Evolutionary conservation across 1,140 invertebrate genomes (phyloP), one percentile per base, ranked within the genome.

Genomic region (Megathymus violae): DNA sequence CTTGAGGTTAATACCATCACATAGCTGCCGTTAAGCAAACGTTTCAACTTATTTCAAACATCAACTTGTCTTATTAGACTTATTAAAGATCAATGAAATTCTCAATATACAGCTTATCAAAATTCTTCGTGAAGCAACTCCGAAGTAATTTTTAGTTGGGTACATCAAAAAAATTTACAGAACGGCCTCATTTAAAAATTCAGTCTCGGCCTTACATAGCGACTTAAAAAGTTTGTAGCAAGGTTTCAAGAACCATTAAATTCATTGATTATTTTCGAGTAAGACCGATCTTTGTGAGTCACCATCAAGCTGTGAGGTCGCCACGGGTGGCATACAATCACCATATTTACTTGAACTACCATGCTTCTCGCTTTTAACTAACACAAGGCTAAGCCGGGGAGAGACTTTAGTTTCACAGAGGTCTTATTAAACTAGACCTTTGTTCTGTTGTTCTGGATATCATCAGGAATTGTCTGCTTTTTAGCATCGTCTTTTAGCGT

Each of bases 381-480:
- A 13, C n/a, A 14, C 16, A 7, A 13, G 13, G 27, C 11, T 15
- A 41, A 54, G 43, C 22, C 5, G 2, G 34, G 22, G 13, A 16
- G 22, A 41, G 4, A 6, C 27, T 14, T 41, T 11, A 22, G 40
- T 52, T 52, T n/a, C 36, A 5, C 4, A 43, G 36, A 31, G 60
- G 13, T 62, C 60, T 27, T 25, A 0, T 34, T 51, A 17, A 48
- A 31, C 19, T 62, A 36, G 60, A 10, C 40, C 0, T n/a, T 3
- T n/a, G 22, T 15, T 38, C 22, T 47, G 31, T 56, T 64, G 62
- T 56, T 64, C 52, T 36, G 50, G 50, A 34, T 56, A 56, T 56
- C 51, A 64, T 64, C 51, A 56, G 41, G 43, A 38, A 41, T 56
- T 40, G 31, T 56, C 51, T 25, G 50, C n/a, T 56, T 64, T 54